A percentile compares a stretch with the other conserved stretches of the same genome.
Conservation (phyloP, 2,888 invertebrate species). For the Rhagonycha lutea region DNA sequence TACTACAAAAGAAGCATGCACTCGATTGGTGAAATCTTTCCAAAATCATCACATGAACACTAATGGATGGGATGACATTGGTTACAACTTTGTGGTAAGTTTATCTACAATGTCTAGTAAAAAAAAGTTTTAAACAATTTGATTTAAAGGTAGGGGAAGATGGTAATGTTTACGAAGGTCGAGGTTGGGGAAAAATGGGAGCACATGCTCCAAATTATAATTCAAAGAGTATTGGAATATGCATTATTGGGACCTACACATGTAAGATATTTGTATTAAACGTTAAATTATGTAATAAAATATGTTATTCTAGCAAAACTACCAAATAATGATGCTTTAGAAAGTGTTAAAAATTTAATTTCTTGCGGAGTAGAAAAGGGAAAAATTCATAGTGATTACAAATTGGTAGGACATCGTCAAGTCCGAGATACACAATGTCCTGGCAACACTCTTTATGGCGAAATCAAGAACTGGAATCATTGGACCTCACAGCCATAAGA, state of each 20-base stretch:
- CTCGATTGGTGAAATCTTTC: slow-evolving; percentile 43
- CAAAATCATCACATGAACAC: slow-evolving; percentile 44
- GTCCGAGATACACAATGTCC: slow-evolving; percentile 56
- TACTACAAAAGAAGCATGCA: slow-evolving; percentile 45
- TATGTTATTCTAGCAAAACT: slow-evolving; percentile 49
- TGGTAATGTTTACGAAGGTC: slow-evolving; percentile 65
- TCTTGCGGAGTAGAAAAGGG: slow-evolving; percentile 54
- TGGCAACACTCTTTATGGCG: slow-evolving; percentile 54
- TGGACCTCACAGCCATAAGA: slow-evolving; percentile 28
- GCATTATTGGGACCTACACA: slow-evolving; percentile 60
- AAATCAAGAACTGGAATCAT: slow-evolving; percentile 57
- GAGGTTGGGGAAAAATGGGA: slow-evolving; percentile 63
- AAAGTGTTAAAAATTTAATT: slow-evolving; percentile 53
- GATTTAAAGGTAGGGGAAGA: slow-evolving; percentile 61
- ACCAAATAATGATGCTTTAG: slow-evolving; percentile 50
- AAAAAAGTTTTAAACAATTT: not conserved
- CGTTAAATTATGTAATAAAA: not conserved
- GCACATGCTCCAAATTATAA: slow-evolving; percentile 64
- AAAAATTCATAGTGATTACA: slow-evolving; percentile 52
- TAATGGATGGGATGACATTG: slow-evolving; percentile 40
- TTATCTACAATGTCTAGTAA: not conserved
- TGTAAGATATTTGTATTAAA: slow-evolving; percentile 40
- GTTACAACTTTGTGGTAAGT: slow-evolving; percentile 41
- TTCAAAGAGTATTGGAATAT: slow-evolving; percentile 61
- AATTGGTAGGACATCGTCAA: slow-evolving; percentile 57